These are phyloP conservation scores for Polia nebulosa DNA, from an alignment of 2,888 invertebrate genomes.

Conservation along the genomic window DNA sequence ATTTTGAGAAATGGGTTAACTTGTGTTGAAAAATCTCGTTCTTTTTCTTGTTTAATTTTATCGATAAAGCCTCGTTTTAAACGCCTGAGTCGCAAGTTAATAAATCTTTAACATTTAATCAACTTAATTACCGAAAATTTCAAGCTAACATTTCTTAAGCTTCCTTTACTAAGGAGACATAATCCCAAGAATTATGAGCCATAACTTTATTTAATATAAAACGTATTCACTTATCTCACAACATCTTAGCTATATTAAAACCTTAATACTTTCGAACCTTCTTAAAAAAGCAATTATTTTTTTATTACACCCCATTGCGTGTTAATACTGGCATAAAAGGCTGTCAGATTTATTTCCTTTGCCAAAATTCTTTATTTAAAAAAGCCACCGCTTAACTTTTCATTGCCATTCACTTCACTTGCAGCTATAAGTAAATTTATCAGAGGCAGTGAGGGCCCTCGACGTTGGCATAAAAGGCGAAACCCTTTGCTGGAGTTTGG, in stretches of 20 bases:
- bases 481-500: constrained; percentile 74
- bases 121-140: constrained; percentile 35
- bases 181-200: constrained; percentile 59
- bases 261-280: constrained; percentile 55
- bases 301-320: constrained; percentile 57
- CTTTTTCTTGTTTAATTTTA: not conserved
- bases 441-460: constrained; percentile 67
- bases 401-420: constrained; percentile 73
- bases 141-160: constrained; percentile 43
- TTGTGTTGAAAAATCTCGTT: constrained; percentile 5
- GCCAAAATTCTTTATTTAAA: constrained; percentile 50
- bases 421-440: constrained; percentile 78
- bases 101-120: constrained; percentile 29
- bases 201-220: constrained; percentile 66
- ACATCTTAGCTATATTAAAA: constrained; percentile 59
- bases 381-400: constrained; percentile 64
- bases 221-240: constrained; percentile 62
- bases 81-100: not conserved
- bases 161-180: constrained; percentile 47
- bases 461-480: constrained; percentile 72
- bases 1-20: constrained; percentile 15
- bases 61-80: not conserved
- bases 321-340: constrained; percentile 56
- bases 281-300: constrained; percentile 58
- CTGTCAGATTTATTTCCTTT: constrained; percentile 49